Evolutionary conservation across 2,888 invertebrate genomes (phyloP).

Genomic region (Parnassius glacialis): DNA sequence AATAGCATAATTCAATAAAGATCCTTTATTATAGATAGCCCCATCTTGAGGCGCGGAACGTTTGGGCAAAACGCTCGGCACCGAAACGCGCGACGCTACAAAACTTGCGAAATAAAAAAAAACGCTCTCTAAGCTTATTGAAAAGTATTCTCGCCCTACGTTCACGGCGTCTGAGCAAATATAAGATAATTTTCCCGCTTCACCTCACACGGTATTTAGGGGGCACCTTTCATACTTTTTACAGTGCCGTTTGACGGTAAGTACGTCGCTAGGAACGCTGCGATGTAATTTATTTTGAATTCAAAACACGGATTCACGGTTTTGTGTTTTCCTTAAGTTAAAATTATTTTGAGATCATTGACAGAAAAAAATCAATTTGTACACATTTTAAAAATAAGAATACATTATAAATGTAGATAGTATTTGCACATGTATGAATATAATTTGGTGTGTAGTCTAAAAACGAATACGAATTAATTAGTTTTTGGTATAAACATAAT

Average conservation of each 20-base stretch:
- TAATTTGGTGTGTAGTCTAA: too few relatives aligned
- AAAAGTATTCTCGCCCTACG: conserved; percentile 79
- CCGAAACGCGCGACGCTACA: conserved; percentile 57
- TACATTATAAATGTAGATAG: too few relatives aligned
- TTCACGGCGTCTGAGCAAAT: conserved; percentile 80
- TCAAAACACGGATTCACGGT: conserved; percentile 45
- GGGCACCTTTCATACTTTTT: conserved; percentile 80
- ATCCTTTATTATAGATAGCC: conserved; percentile 62
- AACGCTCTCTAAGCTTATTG: conserved; percentile 80
- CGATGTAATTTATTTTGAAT: conserved; percentile 77
- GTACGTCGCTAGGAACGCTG: conserved; percentile 40
- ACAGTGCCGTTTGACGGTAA: conserved; percentile 68
- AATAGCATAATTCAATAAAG: conserved; percentile 60
- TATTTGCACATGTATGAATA: too few relatives aligned
- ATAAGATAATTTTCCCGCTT: conserved; percentile 81
- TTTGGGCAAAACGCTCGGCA: conserved; percentile 52
- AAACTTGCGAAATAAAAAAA: conserved; percentile 72
- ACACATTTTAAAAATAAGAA: background rate
- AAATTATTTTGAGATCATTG: background rate
- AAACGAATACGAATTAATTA: too few relatives aligned
- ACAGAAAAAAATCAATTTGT: background rate
- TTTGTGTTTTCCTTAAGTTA: conserved; percentile 25
- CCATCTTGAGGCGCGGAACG: conserved; percentile 46
- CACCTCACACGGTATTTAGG: conserved; percentile 79
- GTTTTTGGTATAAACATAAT: too few relatives aligned